Evolutionary conservation across 1,140 invertebrate species (phyloP).

Genomic region (Bombyx mori): ASM3026992v2 NC_085135.1:2698001-2698500

Average conservation of each 20-base stretch:
- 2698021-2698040: no score
- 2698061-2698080: no score
- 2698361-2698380: conserved; percentile 17
- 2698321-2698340: conserved; percentile 9
- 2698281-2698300: conserved; percentile 19
- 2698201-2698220: conserved; percentile 22
- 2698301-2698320: conserved; percentile 22
- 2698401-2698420: conserved; percentile 15
- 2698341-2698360: conserved; percentile 14
- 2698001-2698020: no score
- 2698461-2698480: conserved; percentile 11
- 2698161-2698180: no score
- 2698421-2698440: conserved; percentile 22
- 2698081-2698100: no score
- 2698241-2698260: conserved; percentile 8
- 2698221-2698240: conserved; percentile 12
- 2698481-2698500: conserved; percentile 17
- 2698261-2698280: conserved; percentile 15
- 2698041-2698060: no score
- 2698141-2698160: no score
- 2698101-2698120: no score
- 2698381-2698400: conserved; percentile 14
- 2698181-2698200: conserved; percentile 21
- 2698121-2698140: no score
- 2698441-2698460: conserved; percentile 14